Percentiles rank a stretch among this genome's conserved stretches.
Conservation (phyloP, 2,888 invertebrate genomes). For the Cantharis rufa region DNA sequence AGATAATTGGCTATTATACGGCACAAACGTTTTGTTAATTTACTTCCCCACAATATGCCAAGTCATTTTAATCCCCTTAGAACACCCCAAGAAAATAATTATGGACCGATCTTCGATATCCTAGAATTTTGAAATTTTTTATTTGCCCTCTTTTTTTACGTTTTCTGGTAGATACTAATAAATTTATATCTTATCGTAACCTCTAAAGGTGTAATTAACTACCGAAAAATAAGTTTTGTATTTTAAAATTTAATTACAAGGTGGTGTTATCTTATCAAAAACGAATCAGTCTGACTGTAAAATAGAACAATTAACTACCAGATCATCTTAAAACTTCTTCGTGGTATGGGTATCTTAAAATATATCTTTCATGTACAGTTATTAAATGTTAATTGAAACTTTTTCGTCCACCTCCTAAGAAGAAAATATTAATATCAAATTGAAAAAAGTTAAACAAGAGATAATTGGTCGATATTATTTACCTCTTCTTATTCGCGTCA, state of each 20-base stretch:
- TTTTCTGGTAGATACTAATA: not conserved
- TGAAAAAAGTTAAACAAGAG: not conserved
- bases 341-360: slow-evolving; percentile 4
- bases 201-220: slow-evolving; percentile 18
- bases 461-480: slow-evolving; percentile 3
- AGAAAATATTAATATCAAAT: not conserved
- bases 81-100: not conserved
- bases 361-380: slow-evolving; percentile 4
- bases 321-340: not conserved
- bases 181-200: not conserved
- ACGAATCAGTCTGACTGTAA: slow-evolving; percentile 10
- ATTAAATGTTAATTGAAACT: slow-evolving; percentile 11
- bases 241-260: slow-evolving; percentile 21
- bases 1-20: slow-evolving; percentile 23
- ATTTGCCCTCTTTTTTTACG: not conserved
- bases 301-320: slow-evolving; percentile 12
- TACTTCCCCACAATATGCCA: not conserved
- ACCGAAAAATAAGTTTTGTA: slow-evolving; percentile 19
- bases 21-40: slow-evolving; percentile 17
- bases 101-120: not conserved
- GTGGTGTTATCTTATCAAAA: slow-evolving; percentile 18
- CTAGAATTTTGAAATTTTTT: not conserved
- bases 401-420: not conserved
- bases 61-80: not conserved
- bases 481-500: slow-evolving; percentile 13